Conservation (phyloP, 2,113 vertebrate genomes). For the Muntiacus muntjak region DNA sequence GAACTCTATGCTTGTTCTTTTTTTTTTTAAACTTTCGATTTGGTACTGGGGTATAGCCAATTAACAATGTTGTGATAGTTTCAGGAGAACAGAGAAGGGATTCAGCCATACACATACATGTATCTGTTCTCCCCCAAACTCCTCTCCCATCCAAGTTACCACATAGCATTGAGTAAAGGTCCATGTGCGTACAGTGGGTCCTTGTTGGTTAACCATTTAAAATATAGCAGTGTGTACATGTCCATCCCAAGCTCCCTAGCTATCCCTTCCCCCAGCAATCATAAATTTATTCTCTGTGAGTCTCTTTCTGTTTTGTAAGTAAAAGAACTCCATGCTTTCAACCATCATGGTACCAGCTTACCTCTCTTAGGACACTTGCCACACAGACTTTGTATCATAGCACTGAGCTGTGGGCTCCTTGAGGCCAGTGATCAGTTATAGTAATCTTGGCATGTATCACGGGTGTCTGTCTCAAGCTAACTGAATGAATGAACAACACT, state of each 20-base stretch:
- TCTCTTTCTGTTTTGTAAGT: background rate
- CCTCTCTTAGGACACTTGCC: background rate
- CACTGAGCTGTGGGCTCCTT: background rate
- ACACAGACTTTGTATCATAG: background rate
- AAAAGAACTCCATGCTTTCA: background rate
- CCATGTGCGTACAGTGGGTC: background rate
- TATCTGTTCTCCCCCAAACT: background rate
- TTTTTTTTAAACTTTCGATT: background rate
- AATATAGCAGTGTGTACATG: background rate
- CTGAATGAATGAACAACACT: fast-evolving
- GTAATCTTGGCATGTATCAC: background rate
- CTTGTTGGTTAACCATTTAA: background rate
- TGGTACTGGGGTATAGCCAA: background rate
- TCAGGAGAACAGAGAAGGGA: background rate
- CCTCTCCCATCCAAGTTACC: background rate
- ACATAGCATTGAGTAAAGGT: background rate
- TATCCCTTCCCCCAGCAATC: background rate
- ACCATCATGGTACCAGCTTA: background rate
- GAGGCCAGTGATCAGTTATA: background rate
- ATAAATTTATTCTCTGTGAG: background rate
- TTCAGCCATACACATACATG: background rate
- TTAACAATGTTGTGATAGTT: background rate
- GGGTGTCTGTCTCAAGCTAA: background rate
- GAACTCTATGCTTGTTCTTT: background rate
- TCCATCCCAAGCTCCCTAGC: background rate